Conservation (phyloP, 2,888 invertebrate genomes). For the Palloptera scutellata region DNA sequence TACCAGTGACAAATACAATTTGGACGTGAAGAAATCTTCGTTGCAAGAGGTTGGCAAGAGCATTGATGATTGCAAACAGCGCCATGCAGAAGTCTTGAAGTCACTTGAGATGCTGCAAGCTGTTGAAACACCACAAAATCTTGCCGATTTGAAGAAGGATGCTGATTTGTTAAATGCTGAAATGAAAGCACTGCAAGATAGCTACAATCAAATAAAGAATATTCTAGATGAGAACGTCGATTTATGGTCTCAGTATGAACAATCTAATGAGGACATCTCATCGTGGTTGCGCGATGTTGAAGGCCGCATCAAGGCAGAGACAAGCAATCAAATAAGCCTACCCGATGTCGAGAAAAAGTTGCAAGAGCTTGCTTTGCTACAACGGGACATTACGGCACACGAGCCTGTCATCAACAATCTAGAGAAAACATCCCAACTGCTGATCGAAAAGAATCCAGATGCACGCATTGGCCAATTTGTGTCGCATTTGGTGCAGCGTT, state of each 20-base stretch:
- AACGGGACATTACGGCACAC: constrained; percentile 72
- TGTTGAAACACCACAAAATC: constrained; percentile 76
- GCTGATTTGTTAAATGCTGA: constrained; percentile 76
- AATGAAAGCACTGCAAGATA: constrained; percentile 74
- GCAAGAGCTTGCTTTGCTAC: constrained; percentile 71
- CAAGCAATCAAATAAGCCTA: constrained; percentile 75
- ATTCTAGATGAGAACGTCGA: constrained; percentile 75
- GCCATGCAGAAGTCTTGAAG: constrained; percentile 74
- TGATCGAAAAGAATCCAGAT: constrained; percentile 81
- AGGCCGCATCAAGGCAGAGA: constrained; percentile 76
- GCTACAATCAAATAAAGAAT: constrained; percentile 73
- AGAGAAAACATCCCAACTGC: constrained; percentile 73
- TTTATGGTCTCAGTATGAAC: constrained; percentile 84
- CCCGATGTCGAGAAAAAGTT: constrained; percentile 76
- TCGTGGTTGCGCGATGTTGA: constrained; percentile 84
- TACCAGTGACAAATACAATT: constrained; percentile 88
- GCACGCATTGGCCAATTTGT: constrained; percentile 83
- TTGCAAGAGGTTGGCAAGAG: constrained; percentile 78
- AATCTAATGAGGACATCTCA: constrained; percentile 75
- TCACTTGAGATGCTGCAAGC: constrained; percentile 76
- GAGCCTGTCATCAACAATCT: constrained; percentile 74
- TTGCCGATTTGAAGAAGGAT: constrained; percentile 73
- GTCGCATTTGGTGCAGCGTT: constrained; percentile 78
- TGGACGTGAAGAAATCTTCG: constrained; percentile 88
- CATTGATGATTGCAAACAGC: constrained; percentile 74